Evolutionary conservation across 2,888 invertebrate genomes (phyloP), one percentile per base, ranked within the genome.

Genomic region (Melitaea athalia): DNA sequence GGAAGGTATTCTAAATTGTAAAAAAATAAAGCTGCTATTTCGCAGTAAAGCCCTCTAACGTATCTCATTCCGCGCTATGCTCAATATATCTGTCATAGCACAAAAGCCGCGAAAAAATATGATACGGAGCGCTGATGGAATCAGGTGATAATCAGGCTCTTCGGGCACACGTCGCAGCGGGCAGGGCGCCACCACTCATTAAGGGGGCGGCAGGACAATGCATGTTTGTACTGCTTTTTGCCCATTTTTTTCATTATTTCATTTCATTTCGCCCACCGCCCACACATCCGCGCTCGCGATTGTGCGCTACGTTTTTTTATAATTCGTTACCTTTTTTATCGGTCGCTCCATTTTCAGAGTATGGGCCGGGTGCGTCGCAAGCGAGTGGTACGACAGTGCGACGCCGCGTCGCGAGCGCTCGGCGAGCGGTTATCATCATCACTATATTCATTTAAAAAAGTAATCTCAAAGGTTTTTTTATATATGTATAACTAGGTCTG

Each of bases 241-340:
- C 85, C 90, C 92, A 92, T 92, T 92, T 92, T 92, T 92, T 92
- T 91, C 92, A 92, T 92, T 92, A 92, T 92, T 92, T 92, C 92
- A 92, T 92, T 92, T 92, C 92, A 92, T 92, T 92, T 91, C 92
- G 84, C 91, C 91, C 91, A 84, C 92, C 92, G 82, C 83, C 90
- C 91, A 89, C 91, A 88, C 91, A 89, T 91, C 89, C 91, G 89
- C 92, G 90, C 90, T 86, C 87, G 88, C 91, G 91, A 91, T 91
- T 91, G 92, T 89, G 86, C 89, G 55, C 89, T 86, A 86, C 89
- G 86, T 85, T 91, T 92, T 92, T 92, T 92, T 92, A 92, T 92
- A 91, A 92, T 92, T 92, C 92, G 92, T 91, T 92, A 92, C 91
- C 89, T 92, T 92, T 92, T 92, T 92, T 92, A 92, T 92, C 92